These are phyloP conservation scores for Vespertilio murinus DNA, from an alignment of 2,797 vertebrate genomes.

Conservation along the genomic window DNA sequence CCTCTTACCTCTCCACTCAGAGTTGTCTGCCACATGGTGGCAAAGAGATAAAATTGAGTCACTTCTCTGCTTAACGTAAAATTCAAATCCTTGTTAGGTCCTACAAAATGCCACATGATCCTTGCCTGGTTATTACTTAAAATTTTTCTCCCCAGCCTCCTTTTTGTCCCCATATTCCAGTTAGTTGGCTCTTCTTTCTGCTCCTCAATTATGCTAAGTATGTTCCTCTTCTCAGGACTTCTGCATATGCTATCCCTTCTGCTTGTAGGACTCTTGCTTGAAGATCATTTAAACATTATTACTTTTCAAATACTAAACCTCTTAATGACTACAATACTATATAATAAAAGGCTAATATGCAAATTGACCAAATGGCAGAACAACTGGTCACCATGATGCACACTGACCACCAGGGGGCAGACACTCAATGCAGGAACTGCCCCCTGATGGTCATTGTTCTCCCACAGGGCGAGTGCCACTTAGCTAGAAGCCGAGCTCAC, in stretches of 20 bases:
- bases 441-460: too few relatives aligned
- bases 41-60: neutral
- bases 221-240: neutral
- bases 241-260: neutral
- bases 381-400: too few relatives aligned
- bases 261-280: neutral
- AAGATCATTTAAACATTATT: neutral
- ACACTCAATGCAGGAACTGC: too few relatives aligned
- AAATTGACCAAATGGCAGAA: too few relatives aligned
- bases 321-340: neutral
- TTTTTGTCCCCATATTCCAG: neutral
- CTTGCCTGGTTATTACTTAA: neutral
- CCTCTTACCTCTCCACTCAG: neutral
- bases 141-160: neutral
- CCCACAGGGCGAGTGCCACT: too few relatives aligned
- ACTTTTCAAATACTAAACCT: neutral
- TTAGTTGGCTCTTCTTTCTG: neutral
- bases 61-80: neutral
- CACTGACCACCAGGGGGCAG: too few relatives aligned
- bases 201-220: neutral
- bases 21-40: neutral
- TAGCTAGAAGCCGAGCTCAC: too few relatives aligned
- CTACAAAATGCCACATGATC: neutral
- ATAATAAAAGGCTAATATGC: too few relatives aligned
- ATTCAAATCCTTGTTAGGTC: neutral